Evolutionary conservation across 2,113 vertebrate species (phyloP).

Genomic region (Pogona vitticeps): DNA sequence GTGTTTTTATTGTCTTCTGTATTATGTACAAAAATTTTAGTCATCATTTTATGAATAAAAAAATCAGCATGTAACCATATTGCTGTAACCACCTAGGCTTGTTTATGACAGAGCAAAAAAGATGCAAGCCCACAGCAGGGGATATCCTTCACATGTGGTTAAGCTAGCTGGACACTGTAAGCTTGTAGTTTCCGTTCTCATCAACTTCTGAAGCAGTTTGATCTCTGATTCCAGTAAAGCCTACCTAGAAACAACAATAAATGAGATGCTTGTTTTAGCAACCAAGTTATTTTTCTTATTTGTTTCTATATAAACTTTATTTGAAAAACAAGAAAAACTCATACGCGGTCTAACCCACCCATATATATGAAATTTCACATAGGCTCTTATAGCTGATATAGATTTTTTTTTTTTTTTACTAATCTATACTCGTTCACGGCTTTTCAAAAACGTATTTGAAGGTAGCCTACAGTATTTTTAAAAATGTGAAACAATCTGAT

Average conservation of each 20-base stretch:
- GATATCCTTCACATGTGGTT: background rate
- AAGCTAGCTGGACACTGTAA: background rate
- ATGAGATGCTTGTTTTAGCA: background rate
- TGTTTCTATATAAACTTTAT: background rate
- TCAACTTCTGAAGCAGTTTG: background rate
- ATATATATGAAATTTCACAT: background rate
- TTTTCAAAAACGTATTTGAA: background rate
- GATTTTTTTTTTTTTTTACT: background rate
- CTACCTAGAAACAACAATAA: no score
- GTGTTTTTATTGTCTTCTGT: no score
- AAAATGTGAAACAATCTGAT: background rate
- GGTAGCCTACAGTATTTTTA: background rate
- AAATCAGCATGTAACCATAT: no score
- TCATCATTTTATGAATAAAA: no score
- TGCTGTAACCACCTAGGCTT: background rate
- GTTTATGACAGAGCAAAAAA: background rate
- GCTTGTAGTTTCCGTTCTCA: conserved; percentile 1
- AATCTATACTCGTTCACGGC: background rate
- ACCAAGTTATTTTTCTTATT: background rate
- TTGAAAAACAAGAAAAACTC: background rate
- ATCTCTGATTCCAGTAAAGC: background rate
- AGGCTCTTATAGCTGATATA: background rate
- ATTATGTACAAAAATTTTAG: no score
- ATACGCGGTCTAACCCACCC: no score
- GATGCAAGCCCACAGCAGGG: conserved; percentile 3